Conservation (phyloP, 2,113 vertebrate species). For the Halichoeres trimaculatus region DNA sequence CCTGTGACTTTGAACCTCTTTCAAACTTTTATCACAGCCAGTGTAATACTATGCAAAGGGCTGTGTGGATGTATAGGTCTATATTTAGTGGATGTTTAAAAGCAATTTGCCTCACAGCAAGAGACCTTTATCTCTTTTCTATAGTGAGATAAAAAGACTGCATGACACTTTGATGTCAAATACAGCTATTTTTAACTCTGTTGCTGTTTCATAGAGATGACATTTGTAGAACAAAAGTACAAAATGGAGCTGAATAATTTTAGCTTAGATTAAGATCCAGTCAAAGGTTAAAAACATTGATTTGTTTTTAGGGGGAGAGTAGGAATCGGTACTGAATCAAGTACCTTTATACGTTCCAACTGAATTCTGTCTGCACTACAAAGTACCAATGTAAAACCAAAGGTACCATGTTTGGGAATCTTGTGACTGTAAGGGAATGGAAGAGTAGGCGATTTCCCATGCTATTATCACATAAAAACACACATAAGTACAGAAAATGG, state of each 20-base stretch:
- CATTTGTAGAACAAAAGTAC: no score
- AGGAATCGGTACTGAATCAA: no score
- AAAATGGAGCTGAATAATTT: background rate
- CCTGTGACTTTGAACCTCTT: conserved; percentile 67
- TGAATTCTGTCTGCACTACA: no score
- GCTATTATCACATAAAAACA: no score
- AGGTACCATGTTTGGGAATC: no score
- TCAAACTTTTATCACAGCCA: conserved; percentile 49
- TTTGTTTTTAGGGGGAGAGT: background rate
- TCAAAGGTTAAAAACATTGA: background rate
- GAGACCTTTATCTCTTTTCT: conserved; percentile 26
- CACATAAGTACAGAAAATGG: no score
- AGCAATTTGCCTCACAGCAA: conserved; percentile 29
- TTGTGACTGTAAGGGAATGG: no score
- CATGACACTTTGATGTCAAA: conserved; percentile 6
- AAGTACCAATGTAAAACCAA: no score
- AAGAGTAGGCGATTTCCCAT: no score
- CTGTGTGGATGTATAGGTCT: conserved; percentile 25
- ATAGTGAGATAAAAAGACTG: conserved; percentile 10
- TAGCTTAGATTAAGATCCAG: background rate
- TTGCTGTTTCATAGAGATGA: background rate
- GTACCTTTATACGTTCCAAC: no score
- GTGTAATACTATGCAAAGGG: conserved; percentile 34
- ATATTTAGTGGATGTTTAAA: conserved; percentile 33
- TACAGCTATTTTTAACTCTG: conserved; percentile 7